These are phyloP conservation scores for Tragelaphus strepsiceros DNA, from an alignment of 2,113 vertebrate genomes.

Conservation along the genomic window DNA sequence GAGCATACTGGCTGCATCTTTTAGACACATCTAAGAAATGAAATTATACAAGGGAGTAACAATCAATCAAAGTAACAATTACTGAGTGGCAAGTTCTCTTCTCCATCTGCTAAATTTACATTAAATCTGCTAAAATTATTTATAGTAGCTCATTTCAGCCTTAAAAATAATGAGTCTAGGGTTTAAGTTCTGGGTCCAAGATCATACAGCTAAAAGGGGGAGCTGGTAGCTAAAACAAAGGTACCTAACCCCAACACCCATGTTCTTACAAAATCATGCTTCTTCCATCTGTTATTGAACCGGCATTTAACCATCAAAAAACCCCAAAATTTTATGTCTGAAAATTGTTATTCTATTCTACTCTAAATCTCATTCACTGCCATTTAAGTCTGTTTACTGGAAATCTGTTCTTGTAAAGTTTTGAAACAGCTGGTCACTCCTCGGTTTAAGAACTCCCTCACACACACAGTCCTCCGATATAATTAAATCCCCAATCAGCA, in stretches of 20 bases:
- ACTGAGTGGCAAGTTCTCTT: neutral
- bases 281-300: neutral
- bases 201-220: neutral
- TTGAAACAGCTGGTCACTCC: conserved; percentile 51
- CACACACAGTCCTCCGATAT: neutral
- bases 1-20: neutral
- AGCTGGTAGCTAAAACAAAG: neutral
- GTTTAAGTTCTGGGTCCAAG: neutral
- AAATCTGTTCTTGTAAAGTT: conserved; percentile 41
- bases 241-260: neutral
- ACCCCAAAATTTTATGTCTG: neutral
- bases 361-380: conserved; percentile 1
- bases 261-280: neutral
- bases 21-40: neutral
- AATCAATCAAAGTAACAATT: neutral
- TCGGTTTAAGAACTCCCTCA: conserved; percentile 33
- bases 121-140: neutral
- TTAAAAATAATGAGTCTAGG: neutral
- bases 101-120: conserved; percentile 29
- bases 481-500: conserved; percentile 52
- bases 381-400: conserved; percentile 1
- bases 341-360: neutral
- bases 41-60: neutral
- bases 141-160: neutral
- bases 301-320: neutral